Evolutionary conservation across 2,113 vertebrate genomes (phyloP).

Genomic region (Cisticola juncidis): DNA sequence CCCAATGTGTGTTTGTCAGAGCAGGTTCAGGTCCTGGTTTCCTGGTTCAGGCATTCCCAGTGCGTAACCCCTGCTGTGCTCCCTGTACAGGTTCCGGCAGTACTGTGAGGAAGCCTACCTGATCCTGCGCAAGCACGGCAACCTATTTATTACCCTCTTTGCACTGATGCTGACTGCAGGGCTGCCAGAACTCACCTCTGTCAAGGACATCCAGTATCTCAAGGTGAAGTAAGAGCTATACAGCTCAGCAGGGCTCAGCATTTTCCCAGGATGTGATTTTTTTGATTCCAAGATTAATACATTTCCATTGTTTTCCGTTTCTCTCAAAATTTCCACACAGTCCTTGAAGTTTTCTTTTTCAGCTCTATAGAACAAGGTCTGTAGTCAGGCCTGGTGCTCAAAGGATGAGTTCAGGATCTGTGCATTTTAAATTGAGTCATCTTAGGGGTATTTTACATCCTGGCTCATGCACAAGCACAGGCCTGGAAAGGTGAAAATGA

Average conservation of each 20-base stretch:
- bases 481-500: background rate
- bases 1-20: background rate
- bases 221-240: slow-evolving; percentile 81
- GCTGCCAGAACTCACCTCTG: slow-evolving; percentile 93
- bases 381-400: background rate
- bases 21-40: rapidly evolving
- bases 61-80: background rate
- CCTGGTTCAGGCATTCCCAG: rapidly evolving
- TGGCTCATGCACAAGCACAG: background rate
- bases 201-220: slow-evolving; percentile 99
- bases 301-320: background rate
- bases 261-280: background rate
- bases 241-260: background rate
- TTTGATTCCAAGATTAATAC: background rate
- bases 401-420: background rate
- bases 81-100: slow-evolving; percentile 86
- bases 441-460: background rate
- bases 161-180: slow-evolving; percentile 98
- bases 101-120: slow-evolving; percentile 96
- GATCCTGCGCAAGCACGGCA: slow-evolving; percentile 90
- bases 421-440: background rate
- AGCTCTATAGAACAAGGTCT: background rate
- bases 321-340: background rate
- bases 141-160: slow-evolving; percentile 97
- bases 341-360: background rate